Percentiles rank a stretch among this genome's conserved stretches.
These are phyloP conservation scores for Daktulosphaira vitifoliae DNA, from an alignment of 1,140 invertebrate genomes.

Conservation along the genomic window DNA sequence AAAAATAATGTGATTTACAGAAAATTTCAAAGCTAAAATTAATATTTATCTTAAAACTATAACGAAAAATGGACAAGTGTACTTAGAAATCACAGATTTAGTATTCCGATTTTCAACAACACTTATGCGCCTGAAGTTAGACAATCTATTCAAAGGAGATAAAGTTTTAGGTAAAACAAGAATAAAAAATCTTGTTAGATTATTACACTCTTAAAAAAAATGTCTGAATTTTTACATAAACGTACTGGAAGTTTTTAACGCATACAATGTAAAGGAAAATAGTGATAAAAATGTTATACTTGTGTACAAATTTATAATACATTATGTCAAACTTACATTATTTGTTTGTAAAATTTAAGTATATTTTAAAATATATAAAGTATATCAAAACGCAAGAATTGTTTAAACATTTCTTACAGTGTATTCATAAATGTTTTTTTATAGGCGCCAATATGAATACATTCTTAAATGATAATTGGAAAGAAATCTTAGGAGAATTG, in stretches of 20 bases:
- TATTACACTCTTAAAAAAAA: no score
- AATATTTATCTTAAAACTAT: conserved; percentile 28
- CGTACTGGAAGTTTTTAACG: no score
- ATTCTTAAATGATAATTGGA: conserved; percentile 53
- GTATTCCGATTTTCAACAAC: conserved; percentile 35
- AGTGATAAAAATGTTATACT: no score
- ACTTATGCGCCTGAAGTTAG: conserved; percentile 36
- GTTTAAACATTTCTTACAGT: no score
- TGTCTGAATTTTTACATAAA: no score
- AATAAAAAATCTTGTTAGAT: no score
- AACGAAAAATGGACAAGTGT: conserved; percentile 31
- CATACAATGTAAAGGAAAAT: no score
- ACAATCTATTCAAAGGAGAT: conserved; percentile 40
- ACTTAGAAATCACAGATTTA: conserved; percentile 35
- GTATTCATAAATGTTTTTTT: conserved; percentile 30
- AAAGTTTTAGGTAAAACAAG: conserved; percentile 40
- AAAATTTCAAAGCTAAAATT: conserved; percentile 36
- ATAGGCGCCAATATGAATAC: conserved; percentile 46
- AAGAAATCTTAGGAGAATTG: conserved; percentile 47
- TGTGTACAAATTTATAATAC: no score
- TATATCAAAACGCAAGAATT: no score
- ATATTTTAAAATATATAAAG: no score
- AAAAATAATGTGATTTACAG: conserved; percentile 38
- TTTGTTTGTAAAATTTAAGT: no score
- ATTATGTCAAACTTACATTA: no score